These are phyloP conservation scores for Papilio polytes DNA, from an alignment of 1,140 invertebrate species.

Conservation along the genomic window DNA sequence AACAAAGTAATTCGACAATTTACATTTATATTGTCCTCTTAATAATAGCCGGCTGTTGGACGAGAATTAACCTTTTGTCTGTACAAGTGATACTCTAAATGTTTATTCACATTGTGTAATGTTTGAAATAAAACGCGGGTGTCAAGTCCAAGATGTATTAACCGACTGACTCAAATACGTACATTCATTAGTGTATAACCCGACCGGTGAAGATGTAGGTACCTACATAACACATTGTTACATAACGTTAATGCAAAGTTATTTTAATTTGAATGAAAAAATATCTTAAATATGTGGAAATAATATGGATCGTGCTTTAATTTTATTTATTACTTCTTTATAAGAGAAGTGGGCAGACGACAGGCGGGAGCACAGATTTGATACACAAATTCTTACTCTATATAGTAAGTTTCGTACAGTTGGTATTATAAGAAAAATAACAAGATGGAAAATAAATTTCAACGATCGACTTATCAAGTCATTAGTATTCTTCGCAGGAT, in stretches of 20 bases:
- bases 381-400: too few species aligned
- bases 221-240: too few species aligned
- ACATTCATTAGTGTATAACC: too few species aligned
- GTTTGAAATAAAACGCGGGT: too few species aligned
- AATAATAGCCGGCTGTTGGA: neutral
- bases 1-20: slow-evolving; percentile 24
- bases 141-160: too few species aligned
- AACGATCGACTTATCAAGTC: slow-evolving; percentile 40
- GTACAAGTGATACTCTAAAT: neutral
- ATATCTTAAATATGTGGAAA: too few species aligned
- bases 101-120: slow-evolving; percentile 9
- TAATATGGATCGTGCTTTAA: neutral
- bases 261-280: too few species aligned
- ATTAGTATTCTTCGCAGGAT: slow-evolving; percentile 61
- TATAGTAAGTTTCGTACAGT: too few species aligned
- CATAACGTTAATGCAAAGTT: neutral
- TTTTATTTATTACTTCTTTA: too few species aligned
- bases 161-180: too few species aligned
- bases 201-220: too few species aligned
- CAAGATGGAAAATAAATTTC: slow-evolving; percentile 7
- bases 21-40: slow-evolving; percentile 18
- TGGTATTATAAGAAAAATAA: neutral
- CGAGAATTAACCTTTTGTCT: slow-evolving; percentile 22
- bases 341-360: neutral
- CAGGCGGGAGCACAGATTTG: neutral